Percentiles rank a stretch among this genome's conserved stretches.
These are phyloP conservation scores for Diorhabda sublineata DNA, from an alignment of 1,140 invertebrate species.

Conservation along the genomic window DNA sequence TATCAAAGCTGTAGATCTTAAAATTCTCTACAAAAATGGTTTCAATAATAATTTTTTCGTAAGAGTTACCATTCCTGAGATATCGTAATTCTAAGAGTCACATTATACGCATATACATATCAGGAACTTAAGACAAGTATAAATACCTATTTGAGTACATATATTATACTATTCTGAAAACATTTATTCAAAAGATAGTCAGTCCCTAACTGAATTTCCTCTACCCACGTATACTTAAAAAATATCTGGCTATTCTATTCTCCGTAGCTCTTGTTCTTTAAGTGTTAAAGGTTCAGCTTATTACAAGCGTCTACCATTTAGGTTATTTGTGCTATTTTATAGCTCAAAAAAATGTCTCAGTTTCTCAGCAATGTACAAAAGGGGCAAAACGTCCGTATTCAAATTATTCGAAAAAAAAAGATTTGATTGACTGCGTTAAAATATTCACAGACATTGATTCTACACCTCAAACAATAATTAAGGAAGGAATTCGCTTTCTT, in stretches of 20 bases:
- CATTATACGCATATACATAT: too few species aligned
- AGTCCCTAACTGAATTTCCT: background rate
- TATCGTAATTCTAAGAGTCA: too few species aligned
- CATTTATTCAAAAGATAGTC: background rate
- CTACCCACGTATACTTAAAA: background rate
- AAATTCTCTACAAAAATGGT: background rate
- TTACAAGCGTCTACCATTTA: too few species aligned
- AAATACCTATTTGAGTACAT: background rate
- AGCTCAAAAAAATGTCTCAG: too few species aligned
- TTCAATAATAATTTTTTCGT: background rate
- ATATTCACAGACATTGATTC: background rate
- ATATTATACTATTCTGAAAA: background rate
- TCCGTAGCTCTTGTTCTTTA: too few species aligned
- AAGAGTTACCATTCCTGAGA: background rate
- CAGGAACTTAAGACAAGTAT: background rate
- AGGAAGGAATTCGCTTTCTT: background rate
- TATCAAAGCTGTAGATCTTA: background rate
- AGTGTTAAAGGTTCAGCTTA: too few species aligned
- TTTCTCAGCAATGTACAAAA: constrained; percentile 39
- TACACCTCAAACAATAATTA: background rate
- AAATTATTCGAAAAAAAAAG: constrained; percentile 39
- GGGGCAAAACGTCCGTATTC: constrained; percentile 37
- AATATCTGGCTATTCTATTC: too few species aligned
- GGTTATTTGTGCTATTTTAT: too few species aligned
- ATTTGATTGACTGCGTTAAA: background rate